Conservation (phyloP, 1,140 invertebrate species). For the Saxidomus purpurata region DNA sequence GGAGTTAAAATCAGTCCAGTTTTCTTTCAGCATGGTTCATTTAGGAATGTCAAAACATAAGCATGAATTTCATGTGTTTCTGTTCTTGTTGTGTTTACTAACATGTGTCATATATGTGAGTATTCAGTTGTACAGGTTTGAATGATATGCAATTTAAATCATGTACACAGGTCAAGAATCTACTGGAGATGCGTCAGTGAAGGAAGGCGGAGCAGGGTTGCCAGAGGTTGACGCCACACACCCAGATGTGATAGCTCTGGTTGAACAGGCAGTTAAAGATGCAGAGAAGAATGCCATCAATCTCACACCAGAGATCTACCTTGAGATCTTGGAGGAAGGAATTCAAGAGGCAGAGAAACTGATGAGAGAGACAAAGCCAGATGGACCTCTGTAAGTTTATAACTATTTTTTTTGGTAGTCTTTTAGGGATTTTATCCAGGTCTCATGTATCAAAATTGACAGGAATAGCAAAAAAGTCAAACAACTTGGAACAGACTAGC, state of each 20-base stretch:
- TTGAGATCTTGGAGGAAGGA: constrained; percentile 82
- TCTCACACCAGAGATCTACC: constrained; percentile 79
- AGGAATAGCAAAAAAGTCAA: no score
- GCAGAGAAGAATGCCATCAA: constrained; percentile 79
- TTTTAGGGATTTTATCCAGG: no score
- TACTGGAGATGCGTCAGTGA: not conserved
- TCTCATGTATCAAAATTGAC: no score
- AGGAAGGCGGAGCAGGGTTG: constrained; percentile 29
- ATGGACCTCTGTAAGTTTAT: constrained; percentile 82
- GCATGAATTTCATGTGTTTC: no score
- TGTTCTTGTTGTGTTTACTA: no score
- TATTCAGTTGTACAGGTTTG: not conserved
- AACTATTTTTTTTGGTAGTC: not conserved
- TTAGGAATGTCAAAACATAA: no score
- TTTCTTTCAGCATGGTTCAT: no score
- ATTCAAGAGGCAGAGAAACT: constrained; percentile 82
- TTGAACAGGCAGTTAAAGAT: constrained; percentile 80
- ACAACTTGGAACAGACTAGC: no score
- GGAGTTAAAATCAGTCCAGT: no score
- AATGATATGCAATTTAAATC: not conserved
- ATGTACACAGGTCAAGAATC: constrained; percentile 40
- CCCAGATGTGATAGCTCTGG: constrained; percentile 83
- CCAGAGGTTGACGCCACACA: constrained; percentile 82
- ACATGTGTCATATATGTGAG: no score
- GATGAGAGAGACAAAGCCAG: constrained; percentile 73